Percentiles rank a stretch among this genome's conserved stretches.
Evolutionary conservation across 2,797 vertebrate species (phyloP).

Genomic region (Nothura maculosa): DNA sequence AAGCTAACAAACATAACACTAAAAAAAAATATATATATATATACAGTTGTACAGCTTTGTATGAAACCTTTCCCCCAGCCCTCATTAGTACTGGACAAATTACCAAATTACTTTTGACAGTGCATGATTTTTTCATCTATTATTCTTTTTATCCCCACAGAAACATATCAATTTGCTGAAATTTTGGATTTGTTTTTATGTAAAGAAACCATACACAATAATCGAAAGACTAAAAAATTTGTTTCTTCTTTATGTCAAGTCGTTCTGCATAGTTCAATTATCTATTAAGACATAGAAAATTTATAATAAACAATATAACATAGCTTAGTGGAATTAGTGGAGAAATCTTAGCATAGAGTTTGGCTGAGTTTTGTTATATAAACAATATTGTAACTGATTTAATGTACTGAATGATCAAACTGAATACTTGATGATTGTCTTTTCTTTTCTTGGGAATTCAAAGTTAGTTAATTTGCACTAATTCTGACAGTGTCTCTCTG

Average conservation of each 20-base stretch:
- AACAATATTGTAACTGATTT: background rate
- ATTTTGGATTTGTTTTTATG: background rate
- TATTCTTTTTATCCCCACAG: background rate
- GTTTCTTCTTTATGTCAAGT: rapidly evolving
- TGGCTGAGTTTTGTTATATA: background rate
- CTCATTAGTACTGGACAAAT: background rate
- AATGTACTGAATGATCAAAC: background rate
- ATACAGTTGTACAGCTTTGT: background rate
- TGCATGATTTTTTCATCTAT: background rate
- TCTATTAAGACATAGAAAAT: background rate
- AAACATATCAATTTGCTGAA: background rate
- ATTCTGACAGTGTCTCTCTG: background rate
- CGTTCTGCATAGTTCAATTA: background rate
- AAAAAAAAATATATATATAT: background rate
- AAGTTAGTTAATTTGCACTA: background rate
- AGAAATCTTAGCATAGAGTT: background rate
- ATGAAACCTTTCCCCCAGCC: too few species aligned
- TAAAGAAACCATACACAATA: background rate
- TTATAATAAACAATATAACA: background rate
- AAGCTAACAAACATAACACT: constrained; percentile 37
- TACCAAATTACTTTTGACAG: constrained; percentile 43
- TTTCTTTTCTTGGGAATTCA: background rate
- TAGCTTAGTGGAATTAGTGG: background rate
- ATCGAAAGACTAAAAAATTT: background rate
- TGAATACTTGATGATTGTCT: background rate